phyloP scores from a whole-genome alignment of 2,113 vertebrate genomes.

The Muntiacus reevesi region DNA sequence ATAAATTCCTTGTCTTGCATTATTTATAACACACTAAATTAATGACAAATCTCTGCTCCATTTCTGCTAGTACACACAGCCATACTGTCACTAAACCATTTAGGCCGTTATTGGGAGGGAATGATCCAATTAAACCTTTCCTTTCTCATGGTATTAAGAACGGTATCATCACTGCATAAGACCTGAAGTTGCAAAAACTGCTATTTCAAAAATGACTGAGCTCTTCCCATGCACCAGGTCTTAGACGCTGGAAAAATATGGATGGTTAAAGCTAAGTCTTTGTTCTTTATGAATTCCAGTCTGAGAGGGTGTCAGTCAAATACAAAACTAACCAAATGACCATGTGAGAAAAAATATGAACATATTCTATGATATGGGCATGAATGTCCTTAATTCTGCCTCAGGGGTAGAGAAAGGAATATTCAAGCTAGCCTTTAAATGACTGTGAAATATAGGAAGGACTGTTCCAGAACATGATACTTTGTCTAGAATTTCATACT shows the following conservation, averaged over 20 bases:
- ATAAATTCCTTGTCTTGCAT: background rate
- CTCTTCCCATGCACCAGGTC: background rate
- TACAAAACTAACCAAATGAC: background rate
- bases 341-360: background rate
- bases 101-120: background rate
- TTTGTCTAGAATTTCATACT: conserved; percentile 1
- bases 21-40: background rate
- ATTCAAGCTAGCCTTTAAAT: background rate
- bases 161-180: background rate
- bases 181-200: background rate
- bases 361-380: background rate
- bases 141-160: background rate
- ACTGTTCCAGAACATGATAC: background rate
- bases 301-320: background rate
- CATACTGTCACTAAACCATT: background rate
- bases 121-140: background rate
- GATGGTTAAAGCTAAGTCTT: background rate
- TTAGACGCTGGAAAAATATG: background rate
- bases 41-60: background rate
- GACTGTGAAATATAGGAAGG: background rate
- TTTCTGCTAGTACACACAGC: background rate
- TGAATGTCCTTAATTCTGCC: background rate
- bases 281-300: background rate
- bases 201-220: background rate
- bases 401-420: background rate